Conservation (phyloP, 2,888 invertebrate species). For the Palloptera scutellata region DNA sequence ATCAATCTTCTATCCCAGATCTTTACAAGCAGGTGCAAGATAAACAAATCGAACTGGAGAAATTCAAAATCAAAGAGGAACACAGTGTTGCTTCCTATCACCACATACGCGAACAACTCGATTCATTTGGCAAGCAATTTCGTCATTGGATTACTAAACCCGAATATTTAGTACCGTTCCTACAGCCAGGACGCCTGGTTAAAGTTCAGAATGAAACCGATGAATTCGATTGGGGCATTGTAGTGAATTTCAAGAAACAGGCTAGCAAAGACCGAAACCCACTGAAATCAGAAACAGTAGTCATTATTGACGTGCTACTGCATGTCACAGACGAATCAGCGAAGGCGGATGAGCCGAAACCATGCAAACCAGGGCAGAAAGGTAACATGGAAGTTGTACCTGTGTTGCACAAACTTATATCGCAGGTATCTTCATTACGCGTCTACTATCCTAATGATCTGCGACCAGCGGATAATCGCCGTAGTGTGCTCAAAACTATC, state of each 20-base stretch:
- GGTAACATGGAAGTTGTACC: conserved; percentile 84
- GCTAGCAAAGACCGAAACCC: conserved; percentile 65
- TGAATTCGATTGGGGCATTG: conserved; percentile 96
- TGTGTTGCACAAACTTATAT: conserved; percentile 81
- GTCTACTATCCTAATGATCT: conserved; percentile 92
- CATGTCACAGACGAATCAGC: conserved; percentile 76
- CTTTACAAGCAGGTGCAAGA: conserved; percentile 76
- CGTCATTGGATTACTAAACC: conserved; percentile 83
- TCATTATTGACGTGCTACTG: conserved; percentile 84
- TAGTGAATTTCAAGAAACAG: conserved; percentile 89
- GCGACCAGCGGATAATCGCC: conserved; percentile 82
- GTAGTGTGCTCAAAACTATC: conserved; percentile 84
- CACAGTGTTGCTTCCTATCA: conserved; percentile 82
- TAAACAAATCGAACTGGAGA: conserved; percentile 73
- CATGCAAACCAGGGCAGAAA: conserved; percentile 73
- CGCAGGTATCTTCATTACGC: conserved; percentile 87
- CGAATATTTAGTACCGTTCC: conserved; percentile 88
- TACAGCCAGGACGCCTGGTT: conserved; percentile 92
- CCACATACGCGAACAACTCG: conserved; percentile 82
- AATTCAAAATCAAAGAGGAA: conserved; percentile 76
- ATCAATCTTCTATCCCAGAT: conserved; percentile 92
- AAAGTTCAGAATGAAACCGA: conserved; percentile 86
- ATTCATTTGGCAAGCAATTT: conserved; percentile 77
- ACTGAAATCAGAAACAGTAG: conserved; percentile 63
- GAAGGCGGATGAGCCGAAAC: conserved; percentile 71